These are phyloP conservation scores for Drepana falcataria DNA, from an alignment of 2,888 invertebrate genomes.

Conservation along the genomic window DNA sequence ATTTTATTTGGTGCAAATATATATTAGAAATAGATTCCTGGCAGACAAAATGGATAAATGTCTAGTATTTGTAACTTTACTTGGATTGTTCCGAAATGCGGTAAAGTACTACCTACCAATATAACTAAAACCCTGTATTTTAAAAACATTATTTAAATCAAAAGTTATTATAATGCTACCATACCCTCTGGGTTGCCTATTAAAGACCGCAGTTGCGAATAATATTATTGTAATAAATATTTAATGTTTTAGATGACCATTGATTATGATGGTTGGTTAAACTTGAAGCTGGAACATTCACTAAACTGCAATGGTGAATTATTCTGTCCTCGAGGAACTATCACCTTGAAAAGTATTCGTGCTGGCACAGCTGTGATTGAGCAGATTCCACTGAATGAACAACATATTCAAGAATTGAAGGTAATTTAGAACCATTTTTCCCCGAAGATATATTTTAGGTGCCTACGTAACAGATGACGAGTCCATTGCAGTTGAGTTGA, in stretches of 20 bases:
- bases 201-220: no score
- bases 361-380: conserved; percentile 80
- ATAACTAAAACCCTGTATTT: not conserved
- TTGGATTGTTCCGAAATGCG: conserved; percentile 27
- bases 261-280: conserved; percentile 87
- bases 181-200: no score
- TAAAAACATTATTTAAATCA: no score
- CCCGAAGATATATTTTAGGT: no score
- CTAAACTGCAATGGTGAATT: conserved; percentile 74
- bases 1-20: no score
- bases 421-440: conserved; percentile 39
- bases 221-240: no score
- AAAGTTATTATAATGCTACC: no score
- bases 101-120: conserved; percentile 14
- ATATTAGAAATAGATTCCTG: no score
- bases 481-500: no score
- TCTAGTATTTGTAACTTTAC: not conserved
- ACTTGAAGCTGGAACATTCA: conserved; percentile 84
- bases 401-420: conserved; percentile 78
- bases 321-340: conserved; percentile 83
- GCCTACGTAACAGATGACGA: no score
- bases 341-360: conserved; percentile 84
- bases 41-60: no score
- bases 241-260: conserved; percentile 54
- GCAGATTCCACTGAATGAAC: conserved; percentile 78